These are phyloP conservation scores for Ramphastos sulfuratus DNA, from an alignment of 2,113 vertebrate species.

Conservation along the genomic window DNA sequence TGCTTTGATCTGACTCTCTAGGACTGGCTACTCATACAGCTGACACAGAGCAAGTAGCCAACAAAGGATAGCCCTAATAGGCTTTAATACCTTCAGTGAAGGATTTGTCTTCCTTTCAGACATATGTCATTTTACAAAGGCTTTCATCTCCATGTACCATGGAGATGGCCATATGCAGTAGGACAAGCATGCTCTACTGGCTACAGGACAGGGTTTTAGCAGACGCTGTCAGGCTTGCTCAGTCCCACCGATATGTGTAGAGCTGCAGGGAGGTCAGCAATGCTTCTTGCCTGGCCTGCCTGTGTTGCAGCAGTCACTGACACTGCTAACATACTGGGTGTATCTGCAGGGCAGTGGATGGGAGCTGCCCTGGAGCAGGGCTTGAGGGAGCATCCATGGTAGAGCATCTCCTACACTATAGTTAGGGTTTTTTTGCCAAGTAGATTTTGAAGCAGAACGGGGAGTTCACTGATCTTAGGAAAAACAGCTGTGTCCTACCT, in stretches of 20 bases:
- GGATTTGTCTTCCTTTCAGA: neutral
- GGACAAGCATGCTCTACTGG: neutral
- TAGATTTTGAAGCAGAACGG: neutral
- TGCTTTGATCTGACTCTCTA: neutral
- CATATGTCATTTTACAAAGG: neutral
- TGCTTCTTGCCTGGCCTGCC: neutral
- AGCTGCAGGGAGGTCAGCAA: neutral
- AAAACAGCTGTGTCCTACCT: neutral
- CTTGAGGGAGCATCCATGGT: neutral
- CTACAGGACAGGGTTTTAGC: neutral
- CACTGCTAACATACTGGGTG: neutral
- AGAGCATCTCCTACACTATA: neutral
- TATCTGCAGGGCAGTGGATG: neutral
- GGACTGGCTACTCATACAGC: neutral
- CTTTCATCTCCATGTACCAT: neutral
- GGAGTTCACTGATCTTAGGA: neutral
- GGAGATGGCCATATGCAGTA: neutral
- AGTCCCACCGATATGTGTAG: fast-evolving
- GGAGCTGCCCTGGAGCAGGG: neutral
- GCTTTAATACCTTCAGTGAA: neutral
- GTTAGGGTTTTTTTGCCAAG: neutral
- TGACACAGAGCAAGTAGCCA: neutral
- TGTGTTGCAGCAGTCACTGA: neutral
- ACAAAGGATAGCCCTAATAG: neutral
- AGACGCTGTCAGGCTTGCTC: neutral